Conservation (phyloP, 2,888 invertebrate species). For the Chymomyza procnemis region DNA sequence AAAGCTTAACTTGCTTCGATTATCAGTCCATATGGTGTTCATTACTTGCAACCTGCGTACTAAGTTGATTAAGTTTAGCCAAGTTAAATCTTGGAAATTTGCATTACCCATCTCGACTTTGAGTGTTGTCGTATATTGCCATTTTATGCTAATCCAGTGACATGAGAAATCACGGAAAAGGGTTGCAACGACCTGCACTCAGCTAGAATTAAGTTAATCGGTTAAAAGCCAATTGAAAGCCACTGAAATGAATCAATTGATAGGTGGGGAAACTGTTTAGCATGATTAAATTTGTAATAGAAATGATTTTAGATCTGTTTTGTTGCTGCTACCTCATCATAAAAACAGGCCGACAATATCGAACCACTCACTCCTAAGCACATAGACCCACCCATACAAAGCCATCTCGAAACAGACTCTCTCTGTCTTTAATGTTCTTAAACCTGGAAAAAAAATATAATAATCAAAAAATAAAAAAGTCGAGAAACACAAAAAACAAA, state of each 20-base stretch:
- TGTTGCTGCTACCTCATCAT: constrained; percentile 9
- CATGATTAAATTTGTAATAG: constrained; percentile 68
- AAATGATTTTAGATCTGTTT: constrained; percentile 54
- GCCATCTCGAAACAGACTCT: constrained; percentile 39
- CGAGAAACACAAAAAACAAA: constrained; percentile 16
- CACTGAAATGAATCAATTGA: constrained; percentile 68
- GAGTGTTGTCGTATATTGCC: constrained; percentile 53
- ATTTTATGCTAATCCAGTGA: constrained; percentile 62
- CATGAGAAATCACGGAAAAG: constrained; percentile 45
- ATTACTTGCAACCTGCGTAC: background rate
- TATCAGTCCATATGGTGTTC: background rate
- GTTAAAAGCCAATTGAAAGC: constrained; percentile 68
- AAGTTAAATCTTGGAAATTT: background rate
- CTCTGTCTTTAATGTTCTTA: constrained; percentile 42
- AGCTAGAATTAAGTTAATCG: constrained; percentile 43
- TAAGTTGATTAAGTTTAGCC: background rate
- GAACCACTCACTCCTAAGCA: background rate
- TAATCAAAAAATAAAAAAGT: background rate
- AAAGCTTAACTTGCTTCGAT: no score
- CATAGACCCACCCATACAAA: constrained; percentile 10
- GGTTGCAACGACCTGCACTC: constrained; percentile 32
- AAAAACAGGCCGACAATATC: background rate
- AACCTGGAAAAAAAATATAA: constrained; percentile 13
- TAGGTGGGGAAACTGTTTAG: constrained; percentile 53
- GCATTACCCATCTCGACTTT: constrained; percentile 4